Evolutionary conservation across 1,140 invertebrate species (phyloP).

Genomic region (Drosophila melanica): DNA sequence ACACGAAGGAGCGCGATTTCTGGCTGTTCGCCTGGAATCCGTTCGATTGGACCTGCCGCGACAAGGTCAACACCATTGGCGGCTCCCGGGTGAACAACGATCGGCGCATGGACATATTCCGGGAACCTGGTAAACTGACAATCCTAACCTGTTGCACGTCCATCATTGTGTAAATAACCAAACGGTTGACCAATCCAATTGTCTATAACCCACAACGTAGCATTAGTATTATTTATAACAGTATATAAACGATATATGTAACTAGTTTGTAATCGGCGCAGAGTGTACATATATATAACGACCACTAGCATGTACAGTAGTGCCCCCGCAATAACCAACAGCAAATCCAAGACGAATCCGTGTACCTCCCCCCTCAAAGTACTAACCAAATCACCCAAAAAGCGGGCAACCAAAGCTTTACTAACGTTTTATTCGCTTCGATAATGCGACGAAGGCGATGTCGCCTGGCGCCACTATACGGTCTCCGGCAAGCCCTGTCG

Average conservation of each 20-base stretch:
- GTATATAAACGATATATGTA: too few species aligned
- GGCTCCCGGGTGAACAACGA: conserved; percentile 82
- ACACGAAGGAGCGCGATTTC: conserved; percentile 85
- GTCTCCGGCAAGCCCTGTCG: conserved; percentile 91
- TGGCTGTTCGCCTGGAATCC: conserved; percentile 88
- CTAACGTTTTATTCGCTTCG: conserved; percentile 47
- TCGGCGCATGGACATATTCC: conserved; percentile 83
- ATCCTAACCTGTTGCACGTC: conserved; percentile 83
- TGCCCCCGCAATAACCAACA: conserved; percentile 22
- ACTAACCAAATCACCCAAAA: conserved; percentile 53
- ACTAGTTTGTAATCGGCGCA: conserved; percentile 60
- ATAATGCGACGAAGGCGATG: conserved; percentile 61
- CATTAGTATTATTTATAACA: conserved; percentile 34
- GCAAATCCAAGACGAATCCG: conserved; percentile 52
- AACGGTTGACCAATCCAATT: conserved; percentile 8
- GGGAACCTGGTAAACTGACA: conserved; percentile 84
- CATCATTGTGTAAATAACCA: conserved; percentile 79
- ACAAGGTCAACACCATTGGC: conserved; percentile 83
- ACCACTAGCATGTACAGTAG: conserved; percentile 67
- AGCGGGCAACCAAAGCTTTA: conserved; percentile 26
- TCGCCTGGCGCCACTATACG: conserved; percentile 89
- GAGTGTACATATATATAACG: conserved; percentile 57
- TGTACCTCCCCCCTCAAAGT: conserved; percentile 12
- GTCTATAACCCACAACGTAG: conserved; percentile 16
- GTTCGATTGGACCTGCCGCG: conserved; percentile 83